Evolutionary conservation across 2,113 vertebrate species (phyloP), one percentile per base, ranked within the genome.

Genomic region (Cercopithecus mona): DNA sequence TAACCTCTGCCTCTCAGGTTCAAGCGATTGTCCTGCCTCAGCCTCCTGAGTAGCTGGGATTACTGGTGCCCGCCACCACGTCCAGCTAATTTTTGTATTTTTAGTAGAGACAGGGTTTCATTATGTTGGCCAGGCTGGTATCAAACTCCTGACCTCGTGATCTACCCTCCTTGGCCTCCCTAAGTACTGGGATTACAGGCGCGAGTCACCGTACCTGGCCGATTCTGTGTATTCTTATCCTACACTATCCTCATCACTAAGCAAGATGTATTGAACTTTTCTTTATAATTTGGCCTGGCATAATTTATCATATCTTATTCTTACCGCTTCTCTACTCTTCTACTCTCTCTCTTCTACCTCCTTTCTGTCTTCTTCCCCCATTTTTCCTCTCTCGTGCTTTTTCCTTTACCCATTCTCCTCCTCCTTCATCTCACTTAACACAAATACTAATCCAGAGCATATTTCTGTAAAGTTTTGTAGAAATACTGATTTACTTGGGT

Each of bases 401-500:
- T 88, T 85, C 23, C n/a, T 81, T 86, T 6, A 8, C 7, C 6
- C 35, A 52, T 72, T 20, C 3, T 89, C 8, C 43, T 72, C 12
- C 45, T 73, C 78, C 14, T 52, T 35, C 40, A 70, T 88, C 2
- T 88, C 18, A 38, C 25, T 88, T 35, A 68, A 43, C 8, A 50
- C 64, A 93, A 43, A 30, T 95, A 61, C 30, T 73, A 84, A 85
- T 81, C 22, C 18, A 88, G 64, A 85, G 78, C 32, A 75, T 40
- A 85, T 10, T 88, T 20, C 11, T 86, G 0, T 59, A 45, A 95
- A 81, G 35, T 92, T 80, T 6, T 61, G 35, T 88, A 70, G 70
- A 80, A 92, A 61, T 79, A 66, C 3, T 81, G 35, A 94, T 52
- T 88, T 83, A 79, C 59, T 91, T 88, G 38, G 43, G 18, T 81